These are phyloP conservation scores for Syngnathus floridae DNA, from an alignment of 2,113 vertebrate genomes.

Conservation along the genomic window DNA sequence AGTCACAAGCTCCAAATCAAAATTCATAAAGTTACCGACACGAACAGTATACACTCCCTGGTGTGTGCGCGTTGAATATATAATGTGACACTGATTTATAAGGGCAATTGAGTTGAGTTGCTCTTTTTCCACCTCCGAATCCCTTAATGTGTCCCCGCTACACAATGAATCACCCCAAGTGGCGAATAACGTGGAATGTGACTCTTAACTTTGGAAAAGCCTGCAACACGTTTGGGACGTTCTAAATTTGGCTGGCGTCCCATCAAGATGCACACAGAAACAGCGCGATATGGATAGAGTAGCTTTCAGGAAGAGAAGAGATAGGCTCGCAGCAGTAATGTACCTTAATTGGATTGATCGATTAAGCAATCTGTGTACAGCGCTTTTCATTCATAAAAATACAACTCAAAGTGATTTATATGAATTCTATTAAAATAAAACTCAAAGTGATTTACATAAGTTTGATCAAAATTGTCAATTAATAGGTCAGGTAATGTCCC, in stretches of 20 bases:
- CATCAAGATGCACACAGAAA: constrained; percentile 30
- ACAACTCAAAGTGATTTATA: too few species aligned
- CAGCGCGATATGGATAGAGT: constrained; percentile 2
- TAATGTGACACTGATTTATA: constrained; percentile 71
- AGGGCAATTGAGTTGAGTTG: constrained; percentile 61
- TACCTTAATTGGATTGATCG: too few species aligned
- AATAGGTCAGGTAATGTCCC: too few species aligned
- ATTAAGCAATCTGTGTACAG: too few species aligned
- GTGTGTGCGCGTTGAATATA: constrained; percentile 44
- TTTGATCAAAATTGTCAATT: too few species aligned
- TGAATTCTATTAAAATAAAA: too few species aligned
- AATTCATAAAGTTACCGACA: constrained; percentile 2
- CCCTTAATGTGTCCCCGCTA: constrained; percentile 40
- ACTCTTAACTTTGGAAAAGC: constrained; percentile 42
- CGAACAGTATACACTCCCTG: background rate
- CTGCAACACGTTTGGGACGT: constrained; percentile 28
- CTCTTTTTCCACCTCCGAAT: constrained; percentile 54
- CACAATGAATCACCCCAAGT: constrained; percentile 59
- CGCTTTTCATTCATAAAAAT: too few species aligned
- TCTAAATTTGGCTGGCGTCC: constrained; percentile 32
- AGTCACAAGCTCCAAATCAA: background rate
- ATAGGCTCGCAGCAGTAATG: background rate
- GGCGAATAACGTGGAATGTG: constrained; percentile 54
- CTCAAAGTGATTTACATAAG: too few species aligned
- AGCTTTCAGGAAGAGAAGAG: background rate